Base-by-base conservation (phyloP, 2,797 vertebrate genomes). In the Myotis pilosus region DNA sequence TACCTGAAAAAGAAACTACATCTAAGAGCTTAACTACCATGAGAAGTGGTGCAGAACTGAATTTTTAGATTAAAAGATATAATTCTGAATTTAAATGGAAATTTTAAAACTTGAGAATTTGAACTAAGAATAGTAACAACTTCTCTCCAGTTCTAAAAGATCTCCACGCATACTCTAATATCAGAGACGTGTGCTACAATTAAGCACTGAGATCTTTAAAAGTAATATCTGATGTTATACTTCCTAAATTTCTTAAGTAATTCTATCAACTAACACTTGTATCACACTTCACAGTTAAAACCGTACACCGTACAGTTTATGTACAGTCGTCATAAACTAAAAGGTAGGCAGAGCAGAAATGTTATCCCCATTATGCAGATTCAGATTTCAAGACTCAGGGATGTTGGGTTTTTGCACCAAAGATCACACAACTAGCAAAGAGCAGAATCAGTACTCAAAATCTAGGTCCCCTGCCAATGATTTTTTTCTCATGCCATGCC, bases 241-340 rank as follows among this genome's bases (percentile, higher is more conserved):
- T 87, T 94, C 66, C 49, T 88, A 88, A 20, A 91, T 94, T 71
- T 86, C 62, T 55, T 33, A 90, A 79, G 49, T 51, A 86, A 0
- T 51, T 57, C 9, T 51, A 80, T 7, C 22, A 64, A 87, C 16
- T 55, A 87, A 76, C 3, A 76, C 22, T 20, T 84, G 5, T 30
- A 72, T 81, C 36, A 91, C 15, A 76, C 30, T 60, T 92, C 17
- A 78, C 2, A 94, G 47, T 75, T 92, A 76, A 91, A 91, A 92
- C 10, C 79, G 7, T 85, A 78, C 82, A 49, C 2, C 10, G 68
- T 2, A 41, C 0, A 87, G 51, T 47, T 86, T 36, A 82, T 41
- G 25, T 85, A 79, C 5, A 68, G 2, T 74, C 71, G 44, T 87
- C 51, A 91, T 57, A 66, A 92, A 80, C 3, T 30, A 1, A 41